Conservation (phyloP, 35 echinoderm and acorn worm species). For the Hemicentrotus pulcherrimus region DNA sequence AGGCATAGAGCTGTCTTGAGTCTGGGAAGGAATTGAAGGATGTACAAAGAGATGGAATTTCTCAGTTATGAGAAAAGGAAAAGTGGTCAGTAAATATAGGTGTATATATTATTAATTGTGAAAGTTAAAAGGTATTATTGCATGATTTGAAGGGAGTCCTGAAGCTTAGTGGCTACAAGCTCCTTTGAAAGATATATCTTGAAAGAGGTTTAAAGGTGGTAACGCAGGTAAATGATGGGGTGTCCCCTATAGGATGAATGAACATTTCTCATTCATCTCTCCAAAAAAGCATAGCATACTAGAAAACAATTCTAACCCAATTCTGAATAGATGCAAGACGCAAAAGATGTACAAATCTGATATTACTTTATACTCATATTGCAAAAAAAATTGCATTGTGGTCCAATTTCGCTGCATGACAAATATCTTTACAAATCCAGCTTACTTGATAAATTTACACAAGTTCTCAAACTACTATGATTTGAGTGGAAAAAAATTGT, state of each 20-base stretch:
- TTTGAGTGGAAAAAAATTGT: no score
- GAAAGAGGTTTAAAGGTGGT: not conserved
- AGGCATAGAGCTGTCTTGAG: not conserved
- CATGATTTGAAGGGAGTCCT: not conserved
- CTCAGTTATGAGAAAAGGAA: not conserved
- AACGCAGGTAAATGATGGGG: not conserved
- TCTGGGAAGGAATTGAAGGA: not conserved
- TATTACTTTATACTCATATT: no score
- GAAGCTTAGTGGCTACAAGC: not conserved
- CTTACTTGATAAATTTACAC: no score
- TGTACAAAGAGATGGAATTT: not conserved
- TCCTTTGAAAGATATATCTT: not conserved
- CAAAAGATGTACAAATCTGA: no score
- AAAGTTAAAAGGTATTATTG: not conserved
- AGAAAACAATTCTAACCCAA: no score
- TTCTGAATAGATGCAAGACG: no score
- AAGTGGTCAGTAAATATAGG: not conserved
- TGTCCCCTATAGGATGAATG: not conserved
- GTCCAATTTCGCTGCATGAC: no score
- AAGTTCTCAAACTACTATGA: no score
- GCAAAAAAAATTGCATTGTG: no score
- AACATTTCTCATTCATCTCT: no score
- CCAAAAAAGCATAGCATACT: no score
- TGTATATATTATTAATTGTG: not conserved
- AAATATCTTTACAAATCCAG: no score